Conservation (phyloP, 1,140 invertebrate genomes). For the Macrocentrus cingulum region DNA sequence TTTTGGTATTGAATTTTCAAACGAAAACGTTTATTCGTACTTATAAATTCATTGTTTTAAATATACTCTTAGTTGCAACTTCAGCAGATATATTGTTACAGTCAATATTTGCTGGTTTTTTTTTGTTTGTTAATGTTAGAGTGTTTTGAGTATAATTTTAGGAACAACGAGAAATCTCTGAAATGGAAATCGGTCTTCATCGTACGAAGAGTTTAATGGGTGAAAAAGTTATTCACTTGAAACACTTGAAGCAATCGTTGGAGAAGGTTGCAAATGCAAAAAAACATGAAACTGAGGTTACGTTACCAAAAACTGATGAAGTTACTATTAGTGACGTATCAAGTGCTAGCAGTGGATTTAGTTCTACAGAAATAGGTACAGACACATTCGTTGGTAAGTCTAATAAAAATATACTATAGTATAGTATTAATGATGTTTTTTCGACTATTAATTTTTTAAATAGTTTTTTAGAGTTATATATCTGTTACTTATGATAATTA, state of each 20-base stretch:
- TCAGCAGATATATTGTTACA: too few species aligned
- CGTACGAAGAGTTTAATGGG: slow-evolving; percentile 74
- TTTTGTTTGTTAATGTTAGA: neutral
- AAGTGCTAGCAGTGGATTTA: slow-evolving; percentile 70
- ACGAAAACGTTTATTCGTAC: too few species aligned
- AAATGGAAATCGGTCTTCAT: slow-evolving; percentile 78
- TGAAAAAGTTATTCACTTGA: slow-evolving; percentile 76
- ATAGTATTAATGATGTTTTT: too few species aligned
- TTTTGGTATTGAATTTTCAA: too few species aligned
- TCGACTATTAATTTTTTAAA: too few species aligned
- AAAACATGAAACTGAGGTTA: slow-evolving; percentile 52
- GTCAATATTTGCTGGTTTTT: neutral
- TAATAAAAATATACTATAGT: too few species aligned
- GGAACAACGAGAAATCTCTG: slow-evolving; percentile 77
- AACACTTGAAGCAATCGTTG: slow-evolving; percentile 74
- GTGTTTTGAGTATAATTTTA: slow-evolving; percentile 44
- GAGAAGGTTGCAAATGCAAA: slow-evolving; percentile 60
- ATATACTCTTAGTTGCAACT: too few species aligned
- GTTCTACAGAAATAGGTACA: slow-evolving; percentile 68
- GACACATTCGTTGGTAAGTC: slow-evolving; percentile 58
- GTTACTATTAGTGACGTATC: slow-evolving; percentile 66
- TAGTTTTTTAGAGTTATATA: too few species aligned
- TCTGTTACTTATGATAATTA: too few species aligned
- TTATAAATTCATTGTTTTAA: too few species aligned
- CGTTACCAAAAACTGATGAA: slow-evolving; percentile 56